Base-by-base conservation (phyloP, 2,113 vertebrate species). In the Bostrychus sinensis region DNA sequence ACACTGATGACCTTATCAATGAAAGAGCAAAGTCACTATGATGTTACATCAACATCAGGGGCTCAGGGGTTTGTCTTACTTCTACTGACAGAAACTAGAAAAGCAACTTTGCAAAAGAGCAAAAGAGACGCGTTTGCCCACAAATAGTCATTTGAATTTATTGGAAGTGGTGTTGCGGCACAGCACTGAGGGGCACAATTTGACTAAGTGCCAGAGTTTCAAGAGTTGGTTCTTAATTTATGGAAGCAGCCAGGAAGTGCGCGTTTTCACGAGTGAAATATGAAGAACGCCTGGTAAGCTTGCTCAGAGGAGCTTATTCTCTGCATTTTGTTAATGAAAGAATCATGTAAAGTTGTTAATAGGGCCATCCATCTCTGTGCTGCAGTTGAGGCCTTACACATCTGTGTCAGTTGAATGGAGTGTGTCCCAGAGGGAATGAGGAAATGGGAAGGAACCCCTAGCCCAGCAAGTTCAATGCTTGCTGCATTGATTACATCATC, bases 401-500 rank as follows among this genome's bases (percentile, higher is more conserved):
- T 78, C 66, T 48, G 62, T 77, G 66, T 71, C 55, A 66, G 66
- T 39, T 1, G 7, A 64, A 37, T 2, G 22, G 22, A 54, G 30
- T 55, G 53, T 36, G 30, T 55, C 30, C 28, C 56, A 57, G 57
- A 41, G 60, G 36, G 38, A 51, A 54, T 46, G 55, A 34, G 54
- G 45, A 65, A 69, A 34, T 39, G 45, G 8, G 30, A 55, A 82
- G 66, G 70, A 86, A 74, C 89, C 85, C 87, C 77, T 61, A 80
- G 77, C 83, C 79, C 79, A 72, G 91, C 88, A 91, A 89, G 87
- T 91, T 92, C 87, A 91, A 91, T 89, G 88, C 90, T 91, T 93
- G 92, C 90, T 93, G 92, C 92, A 93, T 92, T 91, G 92, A 91
- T 93, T 91, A 91, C 92, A 92, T 93, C 92, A 93, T 92, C 87